These are phyloP conservation scores for Echeneis naucrates DNA, from an alignment of 2,797 vertebrate genomes.

Conservation along the genomic window DNA sequence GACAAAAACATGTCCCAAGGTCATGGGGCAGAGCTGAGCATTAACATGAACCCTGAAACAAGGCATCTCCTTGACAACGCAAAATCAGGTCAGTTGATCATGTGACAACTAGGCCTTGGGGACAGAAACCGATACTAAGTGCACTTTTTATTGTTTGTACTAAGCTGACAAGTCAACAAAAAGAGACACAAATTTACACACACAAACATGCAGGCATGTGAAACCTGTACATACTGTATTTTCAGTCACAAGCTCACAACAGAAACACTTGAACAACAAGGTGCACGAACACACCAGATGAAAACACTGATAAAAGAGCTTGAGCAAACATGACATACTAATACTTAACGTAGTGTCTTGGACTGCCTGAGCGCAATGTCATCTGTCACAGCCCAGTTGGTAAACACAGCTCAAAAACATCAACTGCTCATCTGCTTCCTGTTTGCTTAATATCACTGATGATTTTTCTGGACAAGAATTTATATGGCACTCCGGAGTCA, in stretches of 20 bases:
- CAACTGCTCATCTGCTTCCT: conserved; percentile 17
- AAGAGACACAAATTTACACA: conserved; percentile 1
- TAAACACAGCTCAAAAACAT: conserved; percentile 12
- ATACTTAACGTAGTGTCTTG: not conserved
- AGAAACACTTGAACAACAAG: not conserved
- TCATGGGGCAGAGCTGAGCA: conserved; percentile 39
- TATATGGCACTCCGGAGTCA: not conserved
- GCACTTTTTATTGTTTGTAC: conserved; percentile 43
- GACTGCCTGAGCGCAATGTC: not conserved
- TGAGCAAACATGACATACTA: not conserved
- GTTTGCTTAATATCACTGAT: conserved; percentile 2
- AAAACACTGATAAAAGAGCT: not conserved
- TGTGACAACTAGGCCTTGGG: conserved; percentile 43
- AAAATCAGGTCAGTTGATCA: conserved; percentile 68
- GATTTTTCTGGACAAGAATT: conserved; percentile 6
- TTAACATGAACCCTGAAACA: conserved; percentile 55
- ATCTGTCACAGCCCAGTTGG: not conserved
- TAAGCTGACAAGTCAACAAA: conserved; percentile 33
- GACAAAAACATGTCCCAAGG: conserved; percentile 58
- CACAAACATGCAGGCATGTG: not conserved
- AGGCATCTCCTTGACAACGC: conserved; percentile 47
- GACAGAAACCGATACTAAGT: conserved; percentile 51
- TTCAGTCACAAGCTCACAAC: conserved; percentile 9
- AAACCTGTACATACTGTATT: conserved; percentile 10
- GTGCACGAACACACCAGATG: conserved; percentile 2